Evolutionary conservation across 2,113 vertebrate genomes (phyloP).

Genomic region (Desmodus rotundus): DNA sequence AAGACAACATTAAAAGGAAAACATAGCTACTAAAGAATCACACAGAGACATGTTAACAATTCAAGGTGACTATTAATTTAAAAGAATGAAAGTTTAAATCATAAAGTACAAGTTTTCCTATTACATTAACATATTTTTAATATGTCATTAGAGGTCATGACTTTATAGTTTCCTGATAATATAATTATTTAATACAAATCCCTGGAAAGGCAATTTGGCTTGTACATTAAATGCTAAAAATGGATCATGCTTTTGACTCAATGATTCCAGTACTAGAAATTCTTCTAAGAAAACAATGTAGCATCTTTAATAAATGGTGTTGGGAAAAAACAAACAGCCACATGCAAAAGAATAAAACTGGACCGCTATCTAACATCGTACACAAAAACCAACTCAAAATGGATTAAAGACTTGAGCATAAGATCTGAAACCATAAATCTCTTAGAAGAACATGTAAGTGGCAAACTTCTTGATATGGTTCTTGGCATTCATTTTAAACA

Average conservation of each 20-base stretch:
- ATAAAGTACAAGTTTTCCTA: not conserved
- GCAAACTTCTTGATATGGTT: not conserved
- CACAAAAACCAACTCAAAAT: not conserved
- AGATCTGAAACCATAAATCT: not conserved
- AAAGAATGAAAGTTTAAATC: not conserved
- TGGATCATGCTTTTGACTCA: not conserved
- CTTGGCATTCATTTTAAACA: not conserved
- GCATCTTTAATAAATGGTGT: not conserved
- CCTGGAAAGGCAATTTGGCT: not conserved
- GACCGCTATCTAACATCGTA: not conserved
- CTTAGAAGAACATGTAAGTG: not conserved
- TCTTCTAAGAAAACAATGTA: not conserved
- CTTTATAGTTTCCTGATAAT: not conserved
- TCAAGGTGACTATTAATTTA: not conserved
- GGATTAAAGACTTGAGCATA: not conserved
- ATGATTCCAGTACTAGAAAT: not conserved
- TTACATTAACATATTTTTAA: not conserved
- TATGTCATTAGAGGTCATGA: not conserved
- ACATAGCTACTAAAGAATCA: not conserved
- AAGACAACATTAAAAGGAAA: not conserved
- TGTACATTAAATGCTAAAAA: not conserved
- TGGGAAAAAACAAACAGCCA: not conserved
- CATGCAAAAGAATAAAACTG: not conserved
- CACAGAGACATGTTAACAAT: not conserved
- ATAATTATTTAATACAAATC: not conserved